Percentiles rank a stretch among this genome's conserved stretches.
These are phyloP conservation scores for Mycalesis mineus DNA, from an alignment of 2,888 invertebrate genomes.

Conservation along the genomic window DNA sequence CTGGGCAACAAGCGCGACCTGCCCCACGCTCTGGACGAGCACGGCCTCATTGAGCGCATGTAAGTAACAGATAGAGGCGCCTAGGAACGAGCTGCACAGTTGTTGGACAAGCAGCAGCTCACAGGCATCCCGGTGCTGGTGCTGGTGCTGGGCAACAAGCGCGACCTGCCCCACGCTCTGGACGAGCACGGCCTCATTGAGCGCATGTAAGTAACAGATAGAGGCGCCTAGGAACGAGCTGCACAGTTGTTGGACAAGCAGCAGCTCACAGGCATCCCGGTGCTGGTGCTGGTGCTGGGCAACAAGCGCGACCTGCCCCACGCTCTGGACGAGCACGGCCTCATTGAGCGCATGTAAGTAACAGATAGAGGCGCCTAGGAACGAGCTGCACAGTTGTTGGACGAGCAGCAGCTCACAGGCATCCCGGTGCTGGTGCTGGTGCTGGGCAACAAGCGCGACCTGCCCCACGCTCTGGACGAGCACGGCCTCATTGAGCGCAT, in stretches of 20 bases:
- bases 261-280: slow-evolving; percentile 97
- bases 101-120: slow-evolving; percentile 98
- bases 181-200: slow-evolving; percentile 99
- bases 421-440: slow-evolving; percentile 97
- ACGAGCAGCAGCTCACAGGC: slow-evolving; percentile 97
- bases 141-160: slow-evolving; percentile 91
- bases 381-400: slow-evolving; percentile 92
- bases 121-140: slow-evolving; percentile 98
- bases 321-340: slow-evolving; percentile 97
- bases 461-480: slow-evolving; percentile 96
- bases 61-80: slow-evolving; percentile 70
- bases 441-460: slow-evolving; percentile 96
- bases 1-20: slow-evolving; percentile 97
- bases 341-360: slow-evolving; percentile 98
- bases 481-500: slow-evolving; percentile 99
- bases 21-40: slow-evolving; percentile 96
- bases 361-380: not conserved
- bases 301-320: slow-evolving; percentile 99
- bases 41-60: slow-evolving; percentile 99
- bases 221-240: slow-evolving; percentile 53
- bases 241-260: slow-evolving; percentile 98
- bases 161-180: slow-evolving; percentile 95
- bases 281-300: slow-evolving; percentile 90
- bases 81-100: slow-evolving; percentile 84
- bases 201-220: slow-evolving; percentile 88